Conservation (phyloP, 2,888 invertebrate genomes). For the Malthinus flaveolus region DNA sequence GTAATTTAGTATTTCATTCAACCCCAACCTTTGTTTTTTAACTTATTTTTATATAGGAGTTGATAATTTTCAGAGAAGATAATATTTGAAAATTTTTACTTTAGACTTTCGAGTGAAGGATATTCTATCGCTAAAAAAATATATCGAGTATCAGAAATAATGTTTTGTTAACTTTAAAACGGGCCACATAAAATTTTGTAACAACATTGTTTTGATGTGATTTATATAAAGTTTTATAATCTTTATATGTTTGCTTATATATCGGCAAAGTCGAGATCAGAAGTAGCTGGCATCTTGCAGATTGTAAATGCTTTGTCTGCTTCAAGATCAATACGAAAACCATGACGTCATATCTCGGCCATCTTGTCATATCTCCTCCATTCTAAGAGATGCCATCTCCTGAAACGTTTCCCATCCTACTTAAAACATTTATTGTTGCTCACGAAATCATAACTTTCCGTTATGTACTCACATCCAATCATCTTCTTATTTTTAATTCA, state of each 20-base stretch:
- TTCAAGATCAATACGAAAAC: constrained; percentile 54
- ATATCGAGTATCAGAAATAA: too few species aligned
- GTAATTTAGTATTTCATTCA: too few species aligned
- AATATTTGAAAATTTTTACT: too few species aligned
- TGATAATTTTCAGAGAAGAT: too few species aligned
- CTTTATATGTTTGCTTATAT: not conserved
- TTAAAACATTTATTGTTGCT: constrained; percentile 40
- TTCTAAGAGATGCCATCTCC: constrained; percentile 51
- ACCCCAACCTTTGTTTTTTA: too few species aligned
- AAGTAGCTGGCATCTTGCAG: constrained; percentile 33
- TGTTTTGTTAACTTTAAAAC: too few species aligned
- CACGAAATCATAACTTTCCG: constrained; percentile 24
- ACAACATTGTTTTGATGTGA: too few species aligned
- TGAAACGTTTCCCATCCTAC: constrained; percentile 46
- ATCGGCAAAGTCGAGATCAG: constrained; percentile 21
- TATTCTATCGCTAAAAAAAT: too few species aligned
- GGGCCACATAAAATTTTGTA: too few species aligned
- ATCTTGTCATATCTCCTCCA: constrained; percentile 57
- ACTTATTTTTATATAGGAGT: too few species aligned
- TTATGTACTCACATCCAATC: constrained; percentile 13
- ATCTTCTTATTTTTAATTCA: constrained; percentile 3
- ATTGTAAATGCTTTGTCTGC: constrained; percentile 47
- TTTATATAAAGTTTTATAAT: too few species aligned
- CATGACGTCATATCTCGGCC: constrained; percentile 58
- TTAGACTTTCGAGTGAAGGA: too few species aligned